Percentiles rank a stretch among this genome's conserved stretches.
These are phyloP conservation scores for Enteromius thamalakanensis DNA, from an alignment of 2,797 vertebrate genomes.

Conservation along the genomic window DNA sequence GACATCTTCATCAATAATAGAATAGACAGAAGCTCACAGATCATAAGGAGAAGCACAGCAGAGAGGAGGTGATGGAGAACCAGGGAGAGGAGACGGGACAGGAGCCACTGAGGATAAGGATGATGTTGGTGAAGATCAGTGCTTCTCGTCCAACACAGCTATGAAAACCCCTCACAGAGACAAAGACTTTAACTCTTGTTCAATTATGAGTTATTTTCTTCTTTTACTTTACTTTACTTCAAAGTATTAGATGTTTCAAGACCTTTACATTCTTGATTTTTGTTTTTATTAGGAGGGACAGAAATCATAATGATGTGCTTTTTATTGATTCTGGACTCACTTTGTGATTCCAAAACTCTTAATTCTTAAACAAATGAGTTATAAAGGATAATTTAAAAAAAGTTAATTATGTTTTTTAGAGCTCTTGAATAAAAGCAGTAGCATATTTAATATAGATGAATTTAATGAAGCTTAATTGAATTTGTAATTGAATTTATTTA, in stretches of 20 bases:
- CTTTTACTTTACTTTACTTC: neutral
- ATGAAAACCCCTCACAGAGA: neutral
- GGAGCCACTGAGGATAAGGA: neutral
- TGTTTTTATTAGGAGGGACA: neutral
- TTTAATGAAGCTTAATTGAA: neutral
- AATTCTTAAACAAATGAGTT: neutral
- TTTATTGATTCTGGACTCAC: neutral
- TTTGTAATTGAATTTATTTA: neutral
- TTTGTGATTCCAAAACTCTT: neutral
- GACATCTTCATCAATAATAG: constrained; percentile 19
- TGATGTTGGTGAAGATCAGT: neutral
- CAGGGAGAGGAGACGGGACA: neutral
- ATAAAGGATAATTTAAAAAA: no score
- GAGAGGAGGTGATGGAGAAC: neutral
- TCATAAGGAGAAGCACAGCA: neutral
- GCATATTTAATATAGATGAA: neutral
- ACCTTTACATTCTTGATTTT: neutral
- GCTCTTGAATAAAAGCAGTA: neutral
- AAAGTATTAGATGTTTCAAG: neutral
- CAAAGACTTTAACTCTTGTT: neutral
- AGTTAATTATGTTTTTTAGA: no score
- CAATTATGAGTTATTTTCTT: neutral
- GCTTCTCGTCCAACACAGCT: neutral
- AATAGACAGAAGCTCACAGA: neutral
- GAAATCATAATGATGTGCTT: neutral